Evolutionary conservation across 2,888 invertebrate genomes (phyloP).

Genomic region (Diploptera punctata): DNA sequence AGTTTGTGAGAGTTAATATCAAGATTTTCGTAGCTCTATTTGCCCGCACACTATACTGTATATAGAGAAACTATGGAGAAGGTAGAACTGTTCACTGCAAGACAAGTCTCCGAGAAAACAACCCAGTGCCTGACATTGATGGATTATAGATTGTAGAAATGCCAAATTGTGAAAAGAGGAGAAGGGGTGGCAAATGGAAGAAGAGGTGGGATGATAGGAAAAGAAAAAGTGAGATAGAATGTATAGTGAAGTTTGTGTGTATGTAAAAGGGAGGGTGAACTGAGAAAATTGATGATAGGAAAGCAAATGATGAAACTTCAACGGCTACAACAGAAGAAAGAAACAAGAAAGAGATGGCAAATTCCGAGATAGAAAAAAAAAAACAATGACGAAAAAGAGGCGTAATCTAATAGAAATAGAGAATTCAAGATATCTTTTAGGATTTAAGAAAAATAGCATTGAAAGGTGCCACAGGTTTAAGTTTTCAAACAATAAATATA

Average conservation of each 20-base stretch:
- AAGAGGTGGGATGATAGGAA: constrained; percentile 34
- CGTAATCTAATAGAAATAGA: constrained; percentile 15
- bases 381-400: neutral
- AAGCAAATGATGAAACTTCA: constrained; percentile 43
- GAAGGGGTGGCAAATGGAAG: constrained; percentile 43
- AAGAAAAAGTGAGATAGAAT: constrained; percentile 26
- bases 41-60: no score
- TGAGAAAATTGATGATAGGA: constrained; percentile 42
- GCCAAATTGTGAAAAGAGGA: constrained; percentile 62
- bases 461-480: neutral
- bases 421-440: constrained; percentile 1
- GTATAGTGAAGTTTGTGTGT: constrained; percentile 37
- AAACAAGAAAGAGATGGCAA: constrained; percentile 5
- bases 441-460: neutral
- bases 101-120: constrained; percentile 53
- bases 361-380: neutral
- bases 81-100: constrained; percentile 11
- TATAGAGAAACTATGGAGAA: neutral
- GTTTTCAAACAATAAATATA: neutral
- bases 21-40: no score
- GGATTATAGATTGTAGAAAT: constrained; percentile 61
- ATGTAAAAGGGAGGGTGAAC: constrained; percentile 35
- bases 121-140: constrained; percentile 60
- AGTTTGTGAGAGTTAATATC: no score
- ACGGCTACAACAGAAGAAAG: constrained; percentile 27